Evolutionary conservation across 1,140 invertebrate species (phyloP).

Genomic region (Papilio dardanus): DNA sequence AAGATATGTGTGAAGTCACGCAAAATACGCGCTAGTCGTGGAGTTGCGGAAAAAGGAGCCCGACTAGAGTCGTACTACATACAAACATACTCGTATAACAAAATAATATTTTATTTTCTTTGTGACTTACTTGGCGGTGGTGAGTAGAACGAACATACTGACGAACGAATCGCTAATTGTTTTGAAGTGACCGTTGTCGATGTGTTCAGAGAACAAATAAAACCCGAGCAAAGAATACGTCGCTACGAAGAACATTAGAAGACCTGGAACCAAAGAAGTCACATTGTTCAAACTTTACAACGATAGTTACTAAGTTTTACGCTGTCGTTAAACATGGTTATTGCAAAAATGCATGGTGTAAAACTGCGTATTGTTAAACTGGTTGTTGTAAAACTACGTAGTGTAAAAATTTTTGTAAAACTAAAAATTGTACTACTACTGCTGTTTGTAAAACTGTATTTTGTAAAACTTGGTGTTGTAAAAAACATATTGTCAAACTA

Average conservation of each 20-base stretch:
- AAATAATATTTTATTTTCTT: conserved; percentile 17
- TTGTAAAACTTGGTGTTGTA: conserved; percentile 34
- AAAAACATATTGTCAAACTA: background rate
- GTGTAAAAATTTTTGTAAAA: background rate
- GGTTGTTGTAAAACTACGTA: too few relatives aligned
- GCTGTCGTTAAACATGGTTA: background rate
- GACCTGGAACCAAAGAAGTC: conserved; percentile 68
- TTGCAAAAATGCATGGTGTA: too few relatives aligned
- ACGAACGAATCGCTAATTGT: conserved; percentile 93
- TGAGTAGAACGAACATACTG: conserved; percentile 94
- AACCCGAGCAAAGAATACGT: conserved; percentile 92
- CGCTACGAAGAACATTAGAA: conserved; percentile 93
- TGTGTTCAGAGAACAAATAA: conserved; percentile 90
- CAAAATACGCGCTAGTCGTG: too few relatives aligned
- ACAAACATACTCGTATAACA: too few relatives aligned
- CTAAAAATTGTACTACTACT: background rate
- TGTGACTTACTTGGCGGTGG: conserved; percentile 93
- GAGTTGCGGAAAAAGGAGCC: too few relatives aligned
- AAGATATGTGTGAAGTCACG: background rate
- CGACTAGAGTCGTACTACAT: too few relatives aligned
- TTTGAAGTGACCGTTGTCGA: conserved; percentile 90
- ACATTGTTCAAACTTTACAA: background rate
- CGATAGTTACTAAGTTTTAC: too few relatives aligned
- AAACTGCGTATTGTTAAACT: too few relatives aligned
- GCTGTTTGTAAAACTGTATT: background rate